phyloP scores from a whole-genome alignment of 2,113 vertebrate genomes.

The Phaethornis superciliosus region DNA sequence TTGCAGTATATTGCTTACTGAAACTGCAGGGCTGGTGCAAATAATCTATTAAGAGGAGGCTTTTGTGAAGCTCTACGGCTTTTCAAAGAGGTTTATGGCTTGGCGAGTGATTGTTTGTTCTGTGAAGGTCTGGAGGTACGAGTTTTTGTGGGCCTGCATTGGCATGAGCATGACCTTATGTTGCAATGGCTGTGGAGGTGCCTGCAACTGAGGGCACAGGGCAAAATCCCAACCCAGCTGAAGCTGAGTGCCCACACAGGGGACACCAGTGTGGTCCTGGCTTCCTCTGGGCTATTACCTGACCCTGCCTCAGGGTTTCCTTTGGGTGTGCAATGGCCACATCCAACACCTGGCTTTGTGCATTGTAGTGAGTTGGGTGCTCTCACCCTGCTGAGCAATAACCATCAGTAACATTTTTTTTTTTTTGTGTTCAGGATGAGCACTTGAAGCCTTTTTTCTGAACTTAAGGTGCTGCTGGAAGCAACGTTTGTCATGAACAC shows the following conservation, averaged over 20 bases:
- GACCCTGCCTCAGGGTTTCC: neutral
- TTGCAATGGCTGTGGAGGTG: neutral
- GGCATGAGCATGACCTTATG: neutral
- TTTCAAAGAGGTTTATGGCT: slow-evolving; percentile 21
- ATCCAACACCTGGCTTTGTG: fast-evolving
- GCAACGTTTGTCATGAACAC: fast-evolving
- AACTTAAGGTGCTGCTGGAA: neutral
- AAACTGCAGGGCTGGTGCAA: slow-evolving; percentile 26
- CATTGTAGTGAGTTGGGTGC: fast-evolving
- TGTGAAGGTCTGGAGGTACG: neutral
- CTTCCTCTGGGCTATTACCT: neutral
- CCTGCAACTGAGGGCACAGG: neutral
- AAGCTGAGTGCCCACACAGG: fast-evolving
- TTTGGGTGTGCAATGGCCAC: neutral
- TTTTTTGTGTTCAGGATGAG: fast-evolving
- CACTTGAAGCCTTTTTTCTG: fast-evolving
- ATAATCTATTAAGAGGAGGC: neutral
- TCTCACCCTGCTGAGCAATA: fast-evolving
- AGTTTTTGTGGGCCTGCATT: neutral
- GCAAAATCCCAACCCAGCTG: neutral
- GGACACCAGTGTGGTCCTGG: fast-evolving
- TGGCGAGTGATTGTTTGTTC: neutral
- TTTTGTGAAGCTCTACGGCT: slow-evolving; percentile 18
- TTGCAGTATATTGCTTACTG: slow-evolving; percentile 14
- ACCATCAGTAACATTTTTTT: too few relatives aligned